Evolutionary conservation across 2,113 vertebrate genomes (phyloP).

Genomic region (Rhadina sibilatrix): DNA sequence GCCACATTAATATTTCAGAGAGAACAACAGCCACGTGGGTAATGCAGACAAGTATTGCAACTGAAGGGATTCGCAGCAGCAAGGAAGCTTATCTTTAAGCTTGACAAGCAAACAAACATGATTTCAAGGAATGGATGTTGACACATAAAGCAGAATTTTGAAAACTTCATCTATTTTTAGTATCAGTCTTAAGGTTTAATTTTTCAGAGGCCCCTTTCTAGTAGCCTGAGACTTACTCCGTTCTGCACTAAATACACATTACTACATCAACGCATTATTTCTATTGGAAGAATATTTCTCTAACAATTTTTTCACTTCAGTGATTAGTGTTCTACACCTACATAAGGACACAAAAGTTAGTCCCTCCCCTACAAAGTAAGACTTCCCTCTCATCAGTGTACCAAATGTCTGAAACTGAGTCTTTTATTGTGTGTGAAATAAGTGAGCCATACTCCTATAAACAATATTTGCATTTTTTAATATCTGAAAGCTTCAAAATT

Average conservation of each 20-base stretch:
- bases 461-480: background rate
- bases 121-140: background rate
- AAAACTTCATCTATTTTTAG: background rate
- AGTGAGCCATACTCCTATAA: background rate
- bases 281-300: background rate
- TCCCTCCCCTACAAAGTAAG: background rate
- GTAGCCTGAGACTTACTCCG: background rate
- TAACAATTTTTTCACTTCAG: background rate
- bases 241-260: background rate
- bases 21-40: background rate
- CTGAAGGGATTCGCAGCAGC: background rate
- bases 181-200: background rate
- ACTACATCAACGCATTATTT: background rate
- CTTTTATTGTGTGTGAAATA: background rate
- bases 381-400: background rate
- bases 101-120: background rate
- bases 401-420: background rate
- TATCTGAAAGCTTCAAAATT: background rate
- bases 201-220: background rate
- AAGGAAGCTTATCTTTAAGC: background rate
- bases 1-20: background rate
- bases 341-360: background rate
- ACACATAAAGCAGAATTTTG: background rate
- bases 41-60: background rate
- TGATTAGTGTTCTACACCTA: background rate